Conservation (phyloP, 2,888 invertebrate genomes). For the Lordiphosa andalusiaca region DNA sequence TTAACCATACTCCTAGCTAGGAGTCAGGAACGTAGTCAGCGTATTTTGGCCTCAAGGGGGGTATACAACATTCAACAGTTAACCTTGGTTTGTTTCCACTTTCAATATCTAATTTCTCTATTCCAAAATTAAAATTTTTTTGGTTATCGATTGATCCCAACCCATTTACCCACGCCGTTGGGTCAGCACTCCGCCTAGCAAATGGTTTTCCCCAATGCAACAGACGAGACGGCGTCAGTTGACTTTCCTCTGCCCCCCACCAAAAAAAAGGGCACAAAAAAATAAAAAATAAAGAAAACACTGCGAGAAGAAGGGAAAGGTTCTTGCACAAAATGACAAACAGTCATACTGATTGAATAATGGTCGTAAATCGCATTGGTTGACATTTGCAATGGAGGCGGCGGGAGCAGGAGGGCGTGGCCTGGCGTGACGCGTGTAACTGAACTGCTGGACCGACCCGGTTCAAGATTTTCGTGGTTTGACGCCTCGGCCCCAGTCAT, state of each 20-base stretch:
- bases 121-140: too few relatives aligned
- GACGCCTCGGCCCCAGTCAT: slow-evolving; percentile 35
- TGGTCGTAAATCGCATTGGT: slow-evolving; percentile 76
- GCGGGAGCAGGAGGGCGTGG: slow-evolving; percentile 5
- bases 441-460: not conserved
- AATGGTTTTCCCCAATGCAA: slow-evolving; percentile 62
- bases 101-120: too few relatives aligned
- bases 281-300: slow-evolving; percentile 20
- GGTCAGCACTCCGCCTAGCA: slow-evolving; percentile 24
- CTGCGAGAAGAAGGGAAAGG: slow-evolving; percentile 8
- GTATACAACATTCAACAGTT: too few relatives aligned
- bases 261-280: slow-evolving; percentile 12
- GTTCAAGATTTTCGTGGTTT: slow-evolving; percentile 12
- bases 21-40: too few relatives aligned
- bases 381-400: slow-evolving; percentile 49
- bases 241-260: slow-evolving; percentile 45
- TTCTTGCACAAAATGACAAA: slow-evolving; percentile 71
- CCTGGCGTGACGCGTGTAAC: not conserved
- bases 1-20: too few relatives aligned
- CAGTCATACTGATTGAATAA: slow-evolving; percentile 75
- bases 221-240: slow-evolving; percentile 74
- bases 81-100: too few relatives aligned
- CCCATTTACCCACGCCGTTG: slow-evolving; percentile 5
- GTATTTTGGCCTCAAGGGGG: too few relatives aligned
- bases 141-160: not conserved